These are phyloP conservation scores for Adela reaumurella DNA, from an alignment of 2,888 invertebrate species.

Conservation along the genomic window DNA sequence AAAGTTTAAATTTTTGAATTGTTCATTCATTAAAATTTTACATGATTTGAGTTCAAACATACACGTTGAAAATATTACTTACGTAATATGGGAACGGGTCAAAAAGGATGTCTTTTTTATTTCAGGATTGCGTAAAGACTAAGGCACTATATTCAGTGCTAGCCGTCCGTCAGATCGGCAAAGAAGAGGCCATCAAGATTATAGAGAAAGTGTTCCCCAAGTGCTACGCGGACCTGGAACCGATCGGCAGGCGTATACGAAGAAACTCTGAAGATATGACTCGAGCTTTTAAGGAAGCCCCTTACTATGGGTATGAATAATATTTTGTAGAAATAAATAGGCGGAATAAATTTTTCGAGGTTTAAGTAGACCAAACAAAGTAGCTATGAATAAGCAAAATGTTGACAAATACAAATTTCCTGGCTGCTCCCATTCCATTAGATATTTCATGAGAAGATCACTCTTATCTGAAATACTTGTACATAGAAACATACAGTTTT, in stretches of 20 bases:
- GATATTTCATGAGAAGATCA: too few species aligned
- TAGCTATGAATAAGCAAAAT: not conserved
- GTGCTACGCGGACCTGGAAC: conserved; percentile 91
- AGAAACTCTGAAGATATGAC: conserved; percentile 74
- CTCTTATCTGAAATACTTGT: too few species aligned
- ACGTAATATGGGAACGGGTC: too few species aligned
- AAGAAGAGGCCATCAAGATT: conserved; percentile 67
- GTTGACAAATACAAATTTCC: too few species aligned
- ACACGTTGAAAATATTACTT: too few species aligned
- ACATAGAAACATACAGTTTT: too few species aligned
- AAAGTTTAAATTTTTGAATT: too few species aligned
- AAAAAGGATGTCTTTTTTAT: conserved; percentile 5
- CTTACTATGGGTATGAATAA: conserved; percentile 73
- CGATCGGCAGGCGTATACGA: conserved; percentile 75
- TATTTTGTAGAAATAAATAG: conserved; percentile 1
- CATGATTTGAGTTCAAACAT: too few species aligned
- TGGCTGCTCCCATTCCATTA: too few species aligned
- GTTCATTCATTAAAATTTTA: too few species aligned
- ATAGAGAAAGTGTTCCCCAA: conserved; percentile 86
- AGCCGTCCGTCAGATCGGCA: conserved; percentile 72
- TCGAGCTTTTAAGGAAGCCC: conserved; percentile 71
- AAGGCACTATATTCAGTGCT: conserved; percentile 83
- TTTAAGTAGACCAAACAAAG: not conserved
- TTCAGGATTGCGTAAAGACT: conserved; percentile 81
- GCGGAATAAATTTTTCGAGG: not conserved